Conservation (phyloP, 2,113 vertebrate genomes). For the Sander lucioperca region DNA sequence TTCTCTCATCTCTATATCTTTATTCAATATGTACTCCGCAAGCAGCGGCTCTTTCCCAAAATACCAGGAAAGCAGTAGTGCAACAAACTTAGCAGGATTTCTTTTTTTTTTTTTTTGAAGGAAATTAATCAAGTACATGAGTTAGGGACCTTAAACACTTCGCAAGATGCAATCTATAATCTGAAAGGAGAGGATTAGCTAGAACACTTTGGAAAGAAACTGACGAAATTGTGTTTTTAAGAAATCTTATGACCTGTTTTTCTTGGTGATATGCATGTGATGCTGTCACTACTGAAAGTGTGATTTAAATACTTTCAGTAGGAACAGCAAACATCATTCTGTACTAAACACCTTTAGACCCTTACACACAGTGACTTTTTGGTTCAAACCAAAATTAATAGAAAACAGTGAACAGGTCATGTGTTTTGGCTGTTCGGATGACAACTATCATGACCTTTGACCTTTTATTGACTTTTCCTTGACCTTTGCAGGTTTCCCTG, state of each 20-base stretch:
- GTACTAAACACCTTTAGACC: slow-evolving; percentile 44
- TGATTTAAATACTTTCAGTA: background rate
- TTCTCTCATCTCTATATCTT: slow-evolving; percentile 61
- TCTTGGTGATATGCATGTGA: background rate
- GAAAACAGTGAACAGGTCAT: slow-evolving; percentile 85
- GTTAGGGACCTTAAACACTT: slow-evolving; percentile 65
- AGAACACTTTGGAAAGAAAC: background rate
- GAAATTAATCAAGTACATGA: slow-evolving; percentile 85
- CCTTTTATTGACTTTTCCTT: slow-evolving; percentile 62
- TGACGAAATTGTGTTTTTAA: background rate
- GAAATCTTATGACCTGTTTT: background rate
- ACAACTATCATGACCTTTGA: slow-evolving; percentile 77
- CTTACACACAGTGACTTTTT: slow-evolving; percentile 60
- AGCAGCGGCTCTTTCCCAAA: slow-evolving; percentile 87
- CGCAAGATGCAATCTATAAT: slow-evolving; percentile 72
- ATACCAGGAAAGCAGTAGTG: slow-evolving; percentile 93
- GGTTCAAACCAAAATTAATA: slow-evolving; percentile 73
- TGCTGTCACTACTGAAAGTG: background rate
- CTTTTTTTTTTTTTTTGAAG: slow-evolving; percentile 19
- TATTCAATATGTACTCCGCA: slow-evolving; percentile 80
- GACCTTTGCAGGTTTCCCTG: slow-evolving; percentile 84
- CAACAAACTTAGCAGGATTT: slow-evolving; percentile 89
- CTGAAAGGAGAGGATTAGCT: background rate
- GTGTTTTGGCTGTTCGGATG: slow-evolving; percentile 80
- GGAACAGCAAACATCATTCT: background rate